Conservation (phyloP, 2,113 vertebrate genomes). For the Ammodramus savannarum region DNA sequence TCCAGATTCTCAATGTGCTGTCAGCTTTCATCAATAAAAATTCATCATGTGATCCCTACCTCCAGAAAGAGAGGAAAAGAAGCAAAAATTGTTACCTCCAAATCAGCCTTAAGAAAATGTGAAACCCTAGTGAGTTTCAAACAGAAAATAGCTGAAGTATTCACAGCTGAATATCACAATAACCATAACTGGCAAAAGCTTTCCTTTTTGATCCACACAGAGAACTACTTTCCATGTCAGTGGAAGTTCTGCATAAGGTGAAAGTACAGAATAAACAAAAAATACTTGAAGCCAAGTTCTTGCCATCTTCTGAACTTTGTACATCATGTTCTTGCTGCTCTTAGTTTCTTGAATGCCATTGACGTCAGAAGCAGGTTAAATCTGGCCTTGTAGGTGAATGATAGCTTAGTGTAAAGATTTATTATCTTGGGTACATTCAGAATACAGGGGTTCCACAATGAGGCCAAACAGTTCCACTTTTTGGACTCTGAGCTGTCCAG, state of each 20-base stretch:
- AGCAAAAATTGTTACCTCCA: background rate
- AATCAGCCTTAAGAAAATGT: background rate
- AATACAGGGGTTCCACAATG: background rate
- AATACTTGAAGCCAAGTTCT: background rate
- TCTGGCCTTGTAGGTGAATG: background rate
- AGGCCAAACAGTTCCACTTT: background rate
- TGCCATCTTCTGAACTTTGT: background rate
- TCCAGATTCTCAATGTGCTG: constrained; percentile 28
- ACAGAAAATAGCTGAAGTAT: background rate
- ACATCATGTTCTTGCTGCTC: background rate
- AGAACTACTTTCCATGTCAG: background rate
- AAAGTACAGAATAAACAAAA: background rate
- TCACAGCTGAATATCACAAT: background rate
- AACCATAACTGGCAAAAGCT: background rate
- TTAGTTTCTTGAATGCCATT: background rate
- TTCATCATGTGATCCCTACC: background rate
- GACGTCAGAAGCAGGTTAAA: background rate
- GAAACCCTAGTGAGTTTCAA: background rate
- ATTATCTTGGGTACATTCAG: background rate
- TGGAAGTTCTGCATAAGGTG: background rate
- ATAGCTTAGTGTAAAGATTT: background rate
- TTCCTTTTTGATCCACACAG: background rate
- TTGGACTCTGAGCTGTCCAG: background rate
- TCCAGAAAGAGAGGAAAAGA: background rate
- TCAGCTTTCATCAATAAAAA: constrained; percentile 19